These are phyloP conservation scores for Drosophila biarmipes DNA, from an alignment of 1,140 invertebrate genomes.

Conservation along the genomic window DNA sequence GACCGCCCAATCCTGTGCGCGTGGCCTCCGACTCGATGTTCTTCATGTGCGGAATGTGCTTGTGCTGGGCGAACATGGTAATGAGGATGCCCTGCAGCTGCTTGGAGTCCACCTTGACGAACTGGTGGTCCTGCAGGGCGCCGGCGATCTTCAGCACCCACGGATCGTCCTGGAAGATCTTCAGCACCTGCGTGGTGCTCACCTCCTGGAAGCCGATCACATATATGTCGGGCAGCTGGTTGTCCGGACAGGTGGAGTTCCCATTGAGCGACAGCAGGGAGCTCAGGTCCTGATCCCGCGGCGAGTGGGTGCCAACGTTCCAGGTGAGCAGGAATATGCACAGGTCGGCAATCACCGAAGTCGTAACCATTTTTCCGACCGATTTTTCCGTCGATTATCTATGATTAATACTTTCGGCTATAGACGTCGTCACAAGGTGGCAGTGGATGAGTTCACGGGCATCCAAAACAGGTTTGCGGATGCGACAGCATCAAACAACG, in stretches of 20 bases:
- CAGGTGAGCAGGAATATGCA: slow-evolving; percentile 92
- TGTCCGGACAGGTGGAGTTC: slow-evolving; percentile 85
- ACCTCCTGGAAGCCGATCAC: slow-evolving; percentile 95
- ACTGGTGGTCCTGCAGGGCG: slow-evolving; percentile 86
- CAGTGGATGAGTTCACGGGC: slow-evolving; percentile 38
- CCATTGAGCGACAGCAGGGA: slow-evolving; percentile 88
- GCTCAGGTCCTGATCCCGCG: slow-evolving; percentile 87
- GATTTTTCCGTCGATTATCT: slow-evolving; percentile 48
- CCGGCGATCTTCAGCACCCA: slow-evolving; percentile 91
- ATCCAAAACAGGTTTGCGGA: slow-evolving; percentile 38
- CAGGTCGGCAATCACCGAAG: slow-evolving; percentile 67
- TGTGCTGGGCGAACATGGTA: slow-evolving; percentile 90
- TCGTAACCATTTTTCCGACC: slow-evolving; percentile 51
- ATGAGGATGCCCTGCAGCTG: slow-evolving; percentile 92
- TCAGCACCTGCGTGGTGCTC: slow-evolving; percentile 90
- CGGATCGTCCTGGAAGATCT: slow-evolving; percentile 92
- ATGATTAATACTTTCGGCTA: slow-evolving; percentile 51
- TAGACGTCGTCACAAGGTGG: slow-evolving; percentile 32
- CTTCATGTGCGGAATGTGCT: slow-evolving; percentile 91
- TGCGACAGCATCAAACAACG: slow-evolving; percentile 11
- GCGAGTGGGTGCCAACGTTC: slow-evolving; percentile 92
- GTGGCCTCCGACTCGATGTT: slow-evolving; percentile 94
- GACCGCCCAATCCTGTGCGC: slow-evolving; percentile 93
- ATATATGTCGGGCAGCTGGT: slow-evolving; percentile 91
- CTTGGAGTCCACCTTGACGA: slow-evolving; percentile 91